These are phyloP conservation scores for Corydoras maculifer DNA, from an alignment of 2,113 vertebrate species.

Conservation along the genomic window DNA sequence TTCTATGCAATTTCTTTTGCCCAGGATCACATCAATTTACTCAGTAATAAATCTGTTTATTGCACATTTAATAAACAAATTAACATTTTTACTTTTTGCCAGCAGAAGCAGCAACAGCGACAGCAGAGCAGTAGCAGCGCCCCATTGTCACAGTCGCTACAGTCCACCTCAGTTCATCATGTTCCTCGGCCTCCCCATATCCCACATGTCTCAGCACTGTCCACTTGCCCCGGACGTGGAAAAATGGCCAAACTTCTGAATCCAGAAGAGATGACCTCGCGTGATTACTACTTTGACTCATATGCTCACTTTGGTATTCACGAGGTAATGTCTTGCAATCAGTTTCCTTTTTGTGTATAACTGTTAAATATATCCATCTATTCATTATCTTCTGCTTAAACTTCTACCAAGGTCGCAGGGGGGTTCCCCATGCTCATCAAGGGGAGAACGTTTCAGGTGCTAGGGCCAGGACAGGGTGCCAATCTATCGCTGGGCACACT, in stretches of 20 bases:
- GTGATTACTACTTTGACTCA: constrained; percentile 97
- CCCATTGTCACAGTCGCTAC: constrained; percentile 73
- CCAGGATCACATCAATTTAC: too few species aligned
- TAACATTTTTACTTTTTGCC: background rate
- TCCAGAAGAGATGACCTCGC: constrained; percentile 96
- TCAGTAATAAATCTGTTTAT: too few species aligned
- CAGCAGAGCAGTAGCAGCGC: constrained; percentile 59
- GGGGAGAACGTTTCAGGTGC: too few species aligned
- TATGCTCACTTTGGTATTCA: constrained; percentile 98
- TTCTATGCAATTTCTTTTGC: too few species aligned
- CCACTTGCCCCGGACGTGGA: constrained; percentile 79
- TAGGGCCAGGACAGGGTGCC: too few species aligned
- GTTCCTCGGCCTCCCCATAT: constrained; percentile 61
- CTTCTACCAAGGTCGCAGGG: too few species aligned
- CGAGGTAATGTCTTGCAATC: constrained; percentile 73
- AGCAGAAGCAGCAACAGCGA: constrained; percentile 26
- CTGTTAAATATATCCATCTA: too few species aligned
- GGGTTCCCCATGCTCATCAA: too few species aligned
- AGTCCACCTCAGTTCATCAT: constrained; percentile 75
- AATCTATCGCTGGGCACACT: too few species aligned
- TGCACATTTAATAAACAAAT: too few species aligned
- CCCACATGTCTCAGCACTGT: constrained; percentile 65
- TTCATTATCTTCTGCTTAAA: too few species aligned
- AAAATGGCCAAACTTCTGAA: constrained; percentile 88
- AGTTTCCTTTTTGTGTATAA: too few species aligned